phyloP scores from a whole-genome alignment of 2,797 vertebrate species.

The Aphelocoma californica region DNA sequence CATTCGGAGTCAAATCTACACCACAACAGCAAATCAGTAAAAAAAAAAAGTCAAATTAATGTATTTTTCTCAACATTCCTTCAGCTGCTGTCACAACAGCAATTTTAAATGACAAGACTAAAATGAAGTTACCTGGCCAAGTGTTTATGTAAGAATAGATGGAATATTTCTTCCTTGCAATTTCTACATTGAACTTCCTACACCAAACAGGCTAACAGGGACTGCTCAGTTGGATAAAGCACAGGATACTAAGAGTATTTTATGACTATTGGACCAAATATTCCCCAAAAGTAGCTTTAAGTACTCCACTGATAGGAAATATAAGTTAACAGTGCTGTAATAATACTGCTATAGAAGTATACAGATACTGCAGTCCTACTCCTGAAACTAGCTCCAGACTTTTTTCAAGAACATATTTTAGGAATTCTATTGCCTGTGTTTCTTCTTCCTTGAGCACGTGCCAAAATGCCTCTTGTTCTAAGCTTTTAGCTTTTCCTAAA shows the following conservation, averaged over 20 bases:
- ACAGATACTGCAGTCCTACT: neutral
- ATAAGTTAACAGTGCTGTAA: neutral
- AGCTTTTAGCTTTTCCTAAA: neutral
- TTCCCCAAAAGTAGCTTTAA: neutral
- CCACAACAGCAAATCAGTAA: neutral
- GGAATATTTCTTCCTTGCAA: neutral
- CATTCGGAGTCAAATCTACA: neutral
- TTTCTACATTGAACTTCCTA: neutral
- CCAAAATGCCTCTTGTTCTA: neutral
- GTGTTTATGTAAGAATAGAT: neutral
- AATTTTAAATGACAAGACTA: neutral
- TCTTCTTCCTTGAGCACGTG: neutral
- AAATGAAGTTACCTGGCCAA: neutral
- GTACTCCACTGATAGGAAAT: neutral
- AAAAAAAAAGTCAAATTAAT: neutral
- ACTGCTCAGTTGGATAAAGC: neutral
- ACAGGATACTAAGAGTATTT: neutral
- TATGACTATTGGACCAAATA: neutral
- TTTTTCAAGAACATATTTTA: neutral
- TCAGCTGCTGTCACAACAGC: neutral
- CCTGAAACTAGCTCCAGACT: neutral
- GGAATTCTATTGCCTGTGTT: neutral
- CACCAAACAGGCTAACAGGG: neutral
- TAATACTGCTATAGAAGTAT: neutral
- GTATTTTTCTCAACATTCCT: neutral